These are phyloP conservation scores for Trachelus tabidus DNA, from an alignment of 2,888 invertebrate genomes.

Conservation along the genomic window DNA sequence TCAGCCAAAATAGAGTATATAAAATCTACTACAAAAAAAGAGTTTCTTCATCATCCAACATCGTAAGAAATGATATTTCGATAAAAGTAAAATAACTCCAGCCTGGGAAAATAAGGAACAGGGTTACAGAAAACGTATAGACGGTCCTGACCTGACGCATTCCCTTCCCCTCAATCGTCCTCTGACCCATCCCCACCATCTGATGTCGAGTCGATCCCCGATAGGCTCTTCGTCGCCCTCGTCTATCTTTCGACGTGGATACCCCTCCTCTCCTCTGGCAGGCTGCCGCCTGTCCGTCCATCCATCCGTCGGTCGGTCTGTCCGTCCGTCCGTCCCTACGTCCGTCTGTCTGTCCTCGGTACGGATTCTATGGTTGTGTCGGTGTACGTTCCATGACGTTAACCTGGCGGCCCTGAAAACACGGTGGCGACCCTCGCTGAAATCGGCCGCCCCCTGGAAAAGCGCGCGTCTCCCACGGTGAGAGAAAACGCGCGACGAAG, in stretches of 20 bases:
- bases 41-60: not conserved
- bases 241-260: not conserved
- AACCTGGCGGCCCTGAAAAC: constrained; percentile 66
- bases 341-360: constrained; percentile 54
- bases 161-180: constrained; percentile 38
- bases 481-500: not conserved
- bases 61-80: not conserved
- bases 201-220: not conserved
- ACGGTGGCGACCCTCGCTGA: constrained; percentile 35
- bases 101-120: not conserved
- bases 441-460: constrained; percentile 34
- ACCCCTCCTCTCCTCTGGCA: not conserved
- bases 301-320: constrained; percentile 27
- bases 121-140: not conserved
- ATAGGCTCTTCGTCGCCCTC: not conserved
- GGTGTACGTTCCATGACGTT: constrained; percentile 59
- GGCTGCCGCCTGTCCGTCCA: not conserved
- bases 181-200: constrained; percentile 9
- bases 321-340: constrained; percentile 56
- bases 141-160: constrained; percentile 55
- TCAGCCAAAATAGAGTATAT: not conserved
- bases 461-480: constrained; percentile 11
- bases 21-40: not conserved
- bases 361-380: constrained; percentile 50
- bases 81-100: not conserved